These are phyloP conservation scores for Caenorhabditis sulstoni DNA, from an alignment of 2,888 invertebrate genomes.

Conservation along the genomic window DNA sequence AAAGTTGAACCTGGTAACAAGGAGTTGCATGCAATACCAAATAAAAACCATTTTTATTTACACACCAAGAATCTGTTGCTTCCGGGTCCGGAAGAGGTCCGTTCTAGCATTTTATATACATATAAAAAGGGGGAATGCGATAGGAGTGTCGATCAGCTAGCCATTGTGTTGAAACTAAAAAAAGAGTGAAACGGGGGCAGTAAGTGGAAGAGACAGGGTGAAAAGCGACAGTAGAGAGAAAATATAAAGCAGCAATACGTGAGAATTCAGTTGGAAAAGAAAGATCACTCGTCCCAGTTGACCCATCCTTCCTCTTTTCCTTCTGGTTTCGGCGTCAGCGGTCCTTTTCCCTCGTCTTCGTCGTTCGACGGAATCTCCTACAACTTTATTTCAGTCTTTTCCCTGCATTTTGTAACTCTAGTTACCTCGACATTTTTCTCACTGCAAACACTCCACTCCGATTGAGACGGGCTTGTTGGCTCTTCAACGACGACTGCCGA, in stretches of 20 bases:
- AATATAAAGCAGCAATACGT: neutral
- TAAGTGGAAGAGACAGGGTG: conserved; percentile 20
- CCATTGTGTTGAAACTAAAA: neutral
- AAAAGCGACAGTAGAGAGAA: conserved; percentile 11
- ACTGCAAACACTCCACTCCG: conserved; percentile 73
- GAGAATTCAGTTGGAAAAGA: neutral
- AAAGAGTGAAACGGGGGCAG: conserved; percentile 25
- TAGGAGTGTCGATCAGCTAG: neutral
- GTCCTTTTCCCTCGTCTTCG: conserved; percentile 58
- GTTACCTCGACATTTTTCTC: conserved; percentile 65
- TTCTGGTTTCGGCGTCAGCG: conserved; percentile 59
- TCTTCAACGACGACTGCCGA: conserved; percentile 62
- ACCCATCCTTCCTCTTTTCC: conserved; percentile 69
- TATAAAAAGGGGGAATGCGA: conserved; percentile 24
- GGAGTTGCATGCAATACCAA: neutral
- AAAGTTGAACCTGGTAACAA: neutral
- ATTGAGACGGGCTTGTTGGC: conserved; percentile 68
- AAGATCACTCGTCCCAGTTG: conserved; percentile 69
- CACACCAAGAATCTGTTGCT: conserved; percentile 18
- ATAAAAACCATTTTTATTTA: conserved; percentile 40
- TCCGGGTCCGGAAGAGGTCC: conserved; percentile 6
- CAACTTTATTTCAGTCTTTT: conserved; percentile 4
- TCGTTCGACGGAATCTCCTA: conserved; percentile 57
- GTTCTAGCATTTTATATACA: conserved; percentile 46
- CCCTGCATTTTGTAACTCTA: neutral